Evolutionary conservation across 2,113 vertebrate genomes (phyloP).

Genomic region (Peromyscus maniculatus): DNA sequence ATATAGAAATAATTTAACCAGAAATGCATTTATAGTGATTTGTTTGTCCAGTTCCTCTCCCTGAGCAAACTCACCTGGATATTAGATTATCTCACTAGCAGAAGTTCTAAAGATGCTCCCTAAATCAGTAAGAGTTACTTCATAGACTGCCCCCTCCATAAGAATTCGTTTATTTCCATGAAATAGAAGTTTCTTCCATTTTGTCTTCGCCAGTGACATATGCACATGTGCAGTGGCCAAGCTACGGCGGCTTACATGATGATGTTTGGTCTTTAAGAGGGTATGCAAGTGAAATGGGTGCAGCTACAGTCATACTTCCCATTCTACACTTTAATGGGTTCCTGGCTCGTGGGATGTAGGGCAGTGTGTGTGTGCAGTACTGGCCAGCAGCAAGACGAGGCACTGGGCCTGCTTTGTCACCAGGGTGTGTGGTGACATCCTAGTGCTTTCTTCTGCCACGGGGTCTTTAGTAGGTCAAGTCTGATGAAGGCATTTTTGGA

Average conservation of each 20-base stretch:
- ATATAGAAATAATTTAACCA: constrained; percentile 2
- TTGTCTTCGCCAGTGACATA: background rate
- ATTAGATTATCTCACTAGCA: background rate
- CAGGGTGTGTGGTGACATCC: background rate
- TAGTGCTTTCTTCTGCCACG: background rate
- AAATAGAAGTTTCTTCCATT: background rate
- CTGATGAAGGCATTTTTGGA: background rate
- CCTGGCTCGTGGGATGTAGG: too few relatives aligned
- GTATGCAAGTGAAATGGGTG: background rate
- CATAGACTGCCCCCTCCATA: background rate
- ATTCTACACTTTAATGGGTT: background rate
- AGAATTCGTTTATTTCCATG: background rate
- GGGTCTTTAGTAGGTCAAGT: background rate
- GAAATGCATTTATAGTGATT: background rate
- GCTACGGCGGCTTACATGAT: background rate
- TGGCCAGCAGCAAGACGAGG: background rate
- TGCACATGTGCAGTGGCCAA: background rate
- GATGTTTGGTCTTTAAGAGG: background rate
- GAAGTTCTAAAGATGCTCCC: background rate
- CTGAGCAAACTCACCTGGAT: background rate
- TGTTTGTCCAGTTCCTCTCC: constrained; percentile 8
- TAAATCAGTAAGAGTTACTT: background rate
- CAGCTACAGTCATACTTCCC: background rate
- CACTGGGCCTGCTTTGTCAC: too few relatives aligned
- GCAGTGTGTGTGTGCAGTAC: background rate